Evolutionary conservation across 1,140 invertebrate genomes (phyloP).

Genomic region (Lineus longissimus): DNA sequence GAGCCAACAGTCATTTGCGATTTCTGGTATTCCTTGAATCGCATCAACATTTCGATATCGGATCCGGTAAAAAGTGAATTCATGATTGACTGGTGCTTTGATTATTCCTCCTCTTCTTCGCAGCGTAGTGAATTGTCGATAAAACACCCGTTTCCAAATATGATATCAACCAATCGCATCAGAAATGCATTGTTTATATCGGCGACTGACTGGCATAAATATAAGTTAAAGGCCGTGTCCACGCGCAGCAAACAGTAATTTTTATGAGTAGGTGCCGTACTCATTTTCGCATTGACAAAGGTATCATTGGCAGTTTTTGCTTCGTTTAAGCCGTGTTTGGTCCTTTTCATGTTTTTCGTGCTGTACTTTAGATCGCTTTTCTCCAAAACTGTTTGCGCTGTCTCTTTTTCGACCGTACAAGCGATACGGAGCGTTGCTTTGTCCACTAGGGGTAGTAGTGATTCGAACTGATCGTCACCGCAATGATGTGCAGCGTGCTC

Average conservation of each 20-base stretch:
- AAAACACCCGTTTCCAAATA: neutral
- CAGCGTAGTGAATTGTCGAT: slow-evolving; percentile 1
- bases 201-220: neutral
- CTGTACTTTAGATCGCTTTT: slow-evolving; percentile 2
- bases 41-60: slow-evolving; percentile 3
- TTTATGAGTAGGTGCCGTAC: slow-evolving; percentile 4
- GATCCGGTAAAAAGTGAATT: slow-evolving; percentile 3
- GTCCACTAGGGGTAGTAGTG: neutral
- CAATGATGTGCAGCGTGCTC: neutral
- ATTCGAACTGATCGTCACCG: slow-evolving; percentile 2
- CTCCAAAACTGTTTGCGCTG: neutral
- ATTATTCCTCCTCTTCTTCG: neutral
- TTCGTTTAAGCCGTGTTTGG: slow-evolving; percentile 6
- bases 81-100: neutral
- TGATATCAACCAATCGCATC: slow-evolving; percentile 2
- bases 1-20: slow-evolving; percentile 3
- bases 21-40: slow-evolving; percentile 9
- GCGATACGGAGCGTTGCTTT: neutral
- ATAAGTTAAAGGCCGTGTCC: neutral
- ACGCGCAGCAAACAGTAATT: slow-evolving; percentile 5
- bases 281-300: slow-evolving; percentile 1
- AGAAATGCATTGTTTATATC: slow-evolving; percentile 8
- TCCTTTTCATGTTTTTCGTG: slow-evolving; percentile 8
- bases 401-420: slow-evolving; percentile 1
- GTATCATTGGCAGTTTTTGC: neutral